Conservation (phyloP, 2,888 invertebrate genomes). For the Melikaiella ostensackeni region DNA sequence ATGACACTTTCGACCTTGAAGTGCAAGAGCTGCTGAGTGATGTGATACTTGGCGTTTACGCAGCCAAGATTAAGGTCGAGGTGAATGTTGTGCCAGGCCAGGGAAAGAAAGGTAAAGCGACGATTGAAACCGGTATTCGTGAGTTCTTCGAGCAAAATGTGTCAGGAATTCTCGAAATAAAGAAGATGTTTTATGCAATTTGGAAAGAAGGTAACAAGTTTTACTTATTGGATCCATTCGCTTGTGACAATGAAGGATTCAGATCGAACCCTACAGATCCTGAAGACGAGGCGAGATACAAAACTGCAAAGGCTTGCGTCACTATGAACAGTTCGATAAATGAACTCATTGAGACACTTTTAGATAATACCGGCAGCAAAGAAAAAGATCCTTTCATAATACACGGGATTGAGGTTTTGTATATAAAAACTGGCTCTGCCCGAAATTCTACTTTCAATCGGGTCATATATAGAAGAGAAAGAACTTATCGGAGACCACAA, state of each 20-base stretch:
- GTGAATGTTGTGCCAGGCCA: slow-evolving; percentile 67
- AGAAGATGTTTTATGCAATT: slow-evolving; percentile 67
- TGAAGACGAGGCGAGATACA: slow-evolving; percentile 54
- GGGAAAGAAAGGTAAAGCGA: slow-evolving; percentile 62
- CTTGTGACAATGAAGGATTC: slow-evolving; percentile 70
- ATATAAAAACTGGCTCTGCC: slow-evolving; percentile 65
- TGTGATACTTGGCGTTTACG: slow-evolving; percentile 70
- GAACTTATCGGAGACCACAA: slow-evolving; percentile 66
- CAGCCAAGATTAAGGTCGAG: slow-evolving; percentile 68
- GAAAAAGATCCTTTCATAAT: slow-evolving; percentile 70
- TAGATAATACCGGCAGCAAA: slow-evolving; percentile 67
- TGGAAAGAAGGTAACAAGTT: slow-evolving; percentile 71
- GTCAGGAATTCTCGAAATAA: slow-evolving; percentile 68
- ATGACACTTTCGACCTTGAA: slow-evolving; percentile 62
- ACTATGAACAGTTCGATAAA: slow-evolving; percentile 71
- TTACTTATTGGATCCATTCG: slow-evolving; percentile 71
- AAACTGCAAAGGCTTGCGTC: slow-evolving; percentile 61
- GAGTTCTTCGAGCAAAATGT: slow-evolving; percentile 63
- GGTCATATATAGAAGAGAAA: slow-evolving; percentile 69
- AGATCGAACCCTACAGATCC: slow-evolving; percentile 58
- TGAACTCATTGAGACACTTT: slow-evolving; percentile 65
- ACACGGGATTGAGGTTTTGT: slow-evolving; percentile 68
- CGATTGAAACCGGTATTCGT: slow-evolving; percentile 62
- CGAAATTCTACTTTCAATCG: slow-evolving; percentile 59
- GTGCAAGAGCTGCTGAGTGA: slow-evolving; percentile 69